Base-by-base conservation (phyloP, 2,888 invertebrate species). In the Leistus spinibarbis region DNA sequence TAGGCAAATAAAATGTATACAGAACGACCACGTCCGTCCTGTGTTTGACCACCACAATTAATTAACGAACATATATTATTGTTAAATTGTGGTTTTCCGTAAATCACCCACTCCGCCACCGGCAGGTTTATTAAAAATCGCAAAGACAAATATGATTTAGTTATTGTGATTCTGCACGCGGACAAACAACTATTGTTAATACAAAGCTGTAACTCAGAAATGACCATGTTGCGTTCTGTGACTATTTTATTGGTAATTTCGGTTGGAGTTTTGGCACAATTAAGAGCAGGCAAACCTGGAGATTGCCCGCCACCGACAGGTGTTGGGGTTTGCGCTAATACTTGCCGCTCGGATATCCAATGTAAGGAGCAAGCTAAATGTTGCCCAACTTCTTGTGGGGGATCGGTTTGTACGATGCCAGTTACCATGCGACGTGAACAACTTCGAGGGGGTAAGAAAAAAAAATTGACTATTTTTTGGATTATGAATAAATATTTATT, bases 351-450 rank as follows among this genome's bases (percentile, higher is more conserved):
- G 66, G 86, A 86, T 76, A 77, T 75, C 1, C 80, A 85, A 17
- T 86, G 86, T 75, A 73, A 78, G 63, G 83, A 82, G 66, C 79
- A 77, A 67, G 80, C 79, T 67, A 86, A 85, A 79, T 86, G 86
- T 76, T 86, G 86, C 76, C 81, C 82, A 3, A 86, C 86, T 1
- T 79, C 76, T 64, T 86, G 85, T 77, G 85, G 85, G 2, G 86
- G 86, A n/a, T 79, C 79, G 1, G 77, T 83, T 62, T 86, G 86
- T 76, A 81, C 82, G 5, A 78, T 77, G 69, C 85, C 86, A 2
- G 84, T 85, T n/a, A 84, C 84, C 2, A 81, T 79, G 80, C 80
- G 81, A 57, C 76, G 75, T 75, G 76, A 78, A 1, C 40, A 76
- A 73, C 75, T 54, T n/a, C 64, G 71, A 72, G 60, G 67, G 57